Conservation (phyloP, 2,797 vertebrate species). For the Lepidocolaptes lacrymiger region DNA sequence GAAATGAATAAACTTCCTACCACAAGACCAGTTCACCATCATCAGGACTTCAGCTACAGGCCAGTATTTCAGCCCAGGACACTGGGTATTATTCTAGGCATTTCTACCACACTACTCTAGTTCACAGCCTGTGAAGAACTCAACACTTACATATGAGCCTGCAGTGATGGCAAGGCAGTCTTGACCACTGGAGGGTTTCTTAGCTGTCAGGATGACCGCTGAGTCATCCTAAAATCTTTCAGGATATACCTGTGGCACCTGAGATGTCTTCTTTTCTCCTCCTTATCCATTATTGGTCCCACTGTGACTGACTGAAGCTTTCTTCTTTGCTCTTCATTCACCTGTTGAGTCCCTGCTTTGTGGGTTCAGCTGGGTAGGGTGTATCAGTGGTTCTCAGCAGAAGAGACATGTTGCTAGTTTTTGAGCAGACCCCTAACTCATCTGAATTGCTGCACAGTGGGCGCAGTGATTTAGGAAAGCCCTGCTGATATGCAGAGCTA, state of each 20-base stretch:
- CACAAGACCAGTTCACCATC: background rate
- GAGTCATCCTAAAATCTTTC: background rate
- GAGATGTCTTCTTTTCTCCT: background rate
- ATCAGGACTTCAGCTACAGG: background rate
- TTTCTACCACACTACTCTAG: background rate
- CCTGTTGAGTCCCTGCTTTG: background rate
- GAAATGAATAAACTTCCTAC: background rate
- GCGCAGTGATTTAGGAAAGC: background rate
- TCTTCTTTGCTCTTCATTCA: background rate
- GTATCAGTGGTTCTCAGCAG: background rate
- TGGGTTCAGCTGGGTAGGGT: accelerated
- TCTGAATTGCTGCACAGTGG: background rate
- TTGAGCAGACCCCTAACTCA: background rate
- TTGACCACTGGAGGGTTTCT: background rate
- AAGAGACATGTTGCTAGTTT: background rate
- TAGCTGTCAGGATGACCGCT: background rate
- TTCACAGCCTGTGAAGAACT: background rate
- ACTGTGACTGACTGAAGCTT: background rate
- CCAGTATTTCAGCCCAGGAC: background rate
- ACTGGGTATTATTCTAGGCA: background rate
- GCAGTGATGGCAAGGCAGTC: background rate
- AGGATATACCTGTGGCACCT: background rate
- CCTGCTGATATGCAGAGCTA: background rate
- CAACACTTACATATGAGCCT: background rate
- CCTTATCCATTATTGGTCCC: background rate